phyloP scores from a whole-genome alignment of 2,113 vertebrate genomes.

The Rhipidura dahli region DNA sequence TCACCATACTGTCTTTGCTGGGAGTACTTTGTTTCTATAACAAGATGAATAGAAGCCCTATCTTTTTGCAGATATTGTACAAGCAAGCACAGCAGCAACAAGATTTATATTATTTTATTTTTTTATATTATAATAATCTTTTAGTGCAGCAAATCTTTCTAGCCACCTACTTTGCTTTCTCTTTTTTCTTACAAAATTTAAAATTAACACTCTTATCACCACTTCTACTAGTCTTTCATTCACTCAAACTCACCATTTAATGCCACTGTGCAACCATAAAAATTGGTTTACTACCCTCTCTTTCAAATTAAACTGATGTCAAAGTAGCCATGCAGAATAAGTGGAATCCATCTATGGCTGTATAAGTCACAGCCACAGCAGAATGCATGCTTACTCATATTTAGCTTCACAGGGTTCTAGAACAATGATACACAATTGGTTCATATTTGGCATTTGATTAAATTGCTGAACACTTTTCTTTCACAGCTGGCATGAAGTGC shows the following conservation, averaged over 20 bases:
- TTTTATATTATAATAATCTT: not conserved
- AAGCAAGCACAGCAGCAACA: not conserved
- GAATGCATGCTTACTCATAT: not conserved
- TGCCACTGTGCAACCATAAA: not conserved
- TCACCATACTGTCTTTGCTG: not conserved
- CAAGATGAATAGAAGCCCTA: not conserved
- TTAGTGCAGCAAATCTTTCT: not conserved
- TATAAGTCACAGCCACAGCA: not conserved
- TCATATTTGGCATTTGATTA: not conserved
- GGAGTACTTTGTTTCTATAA: not conserved
- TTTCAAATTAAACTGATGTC: not conserved
- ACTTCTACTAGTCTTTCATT: not conserved
- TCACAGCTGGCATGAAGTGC: not conserved
- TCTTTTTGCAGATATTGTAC: not conserved
- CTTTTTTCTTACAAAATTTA: not conserved
- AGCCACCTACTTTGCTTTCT: not conserved
- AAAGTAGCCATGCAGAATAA: not conserved
- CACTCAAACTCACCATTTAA: not conserved
- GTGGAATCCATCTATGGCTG: not conserved
- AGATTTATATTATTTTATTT: no score
- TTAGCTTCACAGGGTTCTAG: not conserved
- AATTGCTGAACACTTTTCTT: not conserved
- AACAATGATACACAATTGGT: not conserved
- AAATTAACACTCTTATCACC: not conserved
- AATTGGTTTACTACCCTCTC: not conserved